Base-by-base conservation (phyloP, 2,113 vertebrate genomes). In the Myrmecophaga tridactyla region DNA sequence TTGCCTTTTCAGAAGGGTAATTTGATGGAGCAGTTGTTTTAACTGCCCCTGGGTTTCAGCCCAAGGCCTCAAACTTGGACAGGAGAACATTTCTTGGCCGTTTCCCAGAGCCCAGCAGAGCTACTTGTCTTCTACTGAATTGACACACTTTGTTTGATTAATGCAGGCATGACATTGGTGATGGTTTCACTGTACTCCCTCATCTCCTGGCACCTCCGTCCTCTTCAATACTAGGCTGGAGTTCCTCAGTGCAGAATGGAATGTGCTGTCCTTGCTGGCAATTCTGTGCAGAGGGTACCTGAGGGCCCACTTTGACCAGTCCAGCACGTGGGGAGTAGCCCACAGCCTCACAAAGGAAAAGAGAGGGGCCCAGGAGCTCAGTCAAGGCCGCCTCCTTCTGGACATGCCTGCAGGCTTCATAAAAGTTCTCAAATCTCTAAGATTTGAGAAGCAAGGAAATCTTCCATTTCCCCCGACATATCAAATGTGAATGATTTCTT, bases 1-100 rank as follows among this genome's bases (percentile, higher is more conserved):
- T 86, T 93, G 1, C 7, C n/a, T 39, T 86, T 93, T 78, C 81
- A 46, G 63, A 56, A 80, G 58, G 84, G 72, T 62, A 62, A 86
- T 83, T 92, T 90, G 58, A 53, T 89, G 63, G 81, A 90, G 72
- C 67, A 77, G 83, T 78, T 60, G 51, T 96, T 94, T 78, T 67
- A 88, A 41, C 82, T 89, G 20, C 14, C 41, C 3, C 80, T 85
- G 60, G 48, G 70, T 70, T 92, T 87, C 88, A 88, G 85, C 62
- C 63, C 60, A 58, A 73, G 39, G 39, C 77, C 63, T 93, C 78
- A 85, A 41, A 80, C 76, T 96, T 86, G 77, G 48, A 56, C 23
- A 72, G 67, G 58, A 86, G 36, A 62, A 14, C 3, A 0, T 39
- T 86, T 46, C 29, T 70, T 89, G 82, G 70, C 34, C 48, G 89